These are phyloP conservation scores for Tinamus major DNA, from an alignment of 2,797 vertebrate species.

Conservation along the genomic window DNA sequence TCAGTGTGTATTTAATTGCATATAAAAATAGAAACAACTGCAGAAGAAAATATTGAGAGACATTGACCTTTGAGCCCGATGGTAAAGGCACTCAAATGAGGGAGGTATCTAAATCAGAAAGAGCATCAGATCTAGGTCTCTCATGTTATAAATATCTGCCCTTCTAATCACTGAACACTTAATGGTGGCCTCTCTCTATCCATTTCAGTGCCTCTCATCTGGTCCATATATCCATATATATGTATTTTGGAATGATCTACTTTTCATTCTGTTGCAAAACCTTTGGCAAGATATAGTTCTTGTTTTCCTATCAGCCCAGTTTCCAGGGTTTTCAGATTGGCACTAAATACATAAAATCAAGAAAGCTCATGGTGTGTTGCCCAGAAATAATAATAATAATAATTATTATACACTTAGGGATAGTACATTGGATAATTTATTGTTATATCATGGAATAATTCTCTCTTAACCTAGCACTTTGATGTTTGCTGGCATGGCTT, in stretches of 20 bases:
- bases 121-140: background rate
- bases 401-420: conserved; percentile 31
- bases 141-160: conserved; percentile 9
- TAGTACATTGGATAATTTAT: conserved; percentile 39
- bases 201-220: background rate
- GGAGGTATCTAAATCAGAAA: background rate
- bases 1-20: background rate
- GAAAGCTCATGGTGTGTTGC: background rate
- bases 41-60: background rate
- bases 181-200: background rate
- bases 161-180: conserved; percentile 14
- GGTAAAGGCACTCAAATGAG: background rate
- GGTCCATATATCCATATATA: background rate
- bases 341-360: background rate
- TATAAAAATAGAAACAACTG: background rate
- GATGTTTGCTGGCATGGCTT: conserved; percentile 11
- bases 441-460: conserved; percentile 15
- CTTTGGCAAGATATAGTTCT: background rate
- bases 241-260: background rate
- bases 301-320: background rate
- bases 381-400: background rate
- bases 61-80: background rate
- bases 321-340: background rate
- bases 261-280: conserved; percentile 12
- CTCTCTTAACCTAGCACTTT: background rate